Evolutionary conservation across 1,140 invertebrate species (phyloP).

Genomic region (Drosophila ohnishii): DNA sequence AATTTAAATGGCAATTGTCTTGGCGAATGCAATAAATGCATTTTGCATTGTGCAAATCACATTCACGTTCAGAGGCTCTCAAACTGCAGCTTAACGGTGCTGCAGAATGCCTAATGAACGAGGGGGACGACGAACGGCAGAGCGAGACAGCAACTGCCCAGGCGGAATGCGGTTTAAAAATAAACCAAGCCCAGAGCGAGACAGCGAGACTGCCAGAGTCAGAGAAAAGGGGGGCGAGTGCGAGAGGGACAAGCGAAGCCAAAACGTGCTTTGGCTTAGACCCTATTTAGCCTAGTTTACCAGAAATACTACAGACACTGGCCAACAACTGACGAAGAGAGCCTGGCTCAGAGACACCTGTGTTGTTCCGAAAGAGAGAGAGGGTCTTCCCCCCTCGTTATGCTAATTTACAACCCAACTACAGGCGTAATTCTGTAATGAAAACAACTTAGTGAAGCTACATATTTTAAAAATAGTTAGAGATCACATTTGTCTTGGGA

Average conservation of each 20-base stretch:
- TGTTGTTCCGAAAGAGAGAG: constrained; percentile 26
- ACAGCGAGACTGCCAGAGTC: constrained; percentile 4
- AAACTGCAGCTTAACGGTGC: constrained; percentile 66
- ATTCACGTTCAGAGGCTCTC: constrained; percentile 37
- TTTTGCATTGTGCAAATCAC: constrained; percentile 47
- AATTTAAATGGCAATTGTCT: constrained; percentile 72
- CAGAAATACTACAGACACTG: constrained; percentile 24
- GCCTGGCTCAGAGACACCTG: constrained; percentile 63
- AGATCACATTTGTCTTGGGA: not conserved
- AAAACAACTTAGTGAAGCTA: not conserved
- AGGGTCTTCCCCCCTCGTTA: constrained; percentile 25
- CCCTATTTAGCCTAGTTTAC: constrained; percentile 79
- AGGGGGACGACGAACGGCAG: constrained; percentile 24
- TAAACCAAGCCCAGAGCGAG: constrained; percentile 61
- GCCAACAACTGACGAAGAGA: constrained; percentile 27
- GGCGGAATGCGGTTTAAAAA: constrained; percentile 78
- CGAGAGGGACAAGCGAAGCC: constrained; percentile 23
- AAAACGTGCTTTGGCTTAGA: constrained; percentile 79
- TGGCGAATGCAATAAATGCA: constrained; percentile 49
- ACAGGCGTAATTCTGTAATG: constrained; percentile 25
- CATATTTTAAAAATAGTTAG: not conserved
- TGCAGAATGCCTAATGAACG: constrained; percentile 39
- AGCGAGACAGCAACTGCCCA: constrained; percentile 44
- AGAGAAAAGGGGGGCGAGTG: constrained; percentile 1
- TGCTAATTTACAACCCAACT: constrained; percentile 55